Evolutionary conservation across 2,113 vertebrate species (phyloP).

Genomic region (Mystacornis crossleyi): DNA sequence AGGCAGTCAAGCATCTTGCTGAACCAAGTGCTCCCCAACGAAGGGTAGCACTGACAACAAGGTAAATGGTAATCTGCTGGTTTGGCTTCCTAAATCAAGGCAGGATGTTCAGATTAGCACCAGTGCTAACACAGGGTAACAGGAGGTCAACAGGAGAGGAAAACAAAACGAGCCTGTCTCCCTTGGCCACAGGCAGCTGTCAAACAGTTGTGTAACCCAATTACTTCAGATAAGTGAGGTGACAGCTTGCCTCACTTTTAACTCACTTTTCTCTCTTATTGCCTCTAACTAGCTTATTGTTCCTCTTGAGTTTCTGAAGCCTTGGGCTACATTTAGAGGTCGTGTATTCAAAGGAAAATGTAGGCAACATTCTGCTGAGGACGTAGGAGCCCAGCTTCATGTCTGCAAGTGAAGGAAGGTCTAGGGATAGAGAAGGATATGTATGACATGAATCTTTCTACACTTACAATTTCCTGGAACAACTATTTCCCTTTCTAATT

Average conservation of each 20-base stretch:
- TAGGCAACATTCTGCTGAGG: neutral
- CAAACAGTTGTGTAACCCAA: neutral
- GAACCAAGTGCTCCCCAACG: neutral
- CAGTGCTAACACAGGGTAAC: neutral
- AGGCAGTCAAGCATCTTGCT: neutral
- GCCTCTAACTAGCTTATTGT: neutral
- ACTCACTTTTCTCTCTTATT: neutral
- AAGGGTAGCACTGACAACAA: neutral
- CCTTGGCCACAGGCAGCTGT: neutral
- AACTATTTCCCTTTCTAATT: neutral
- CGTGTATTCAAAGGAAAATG: neutral
- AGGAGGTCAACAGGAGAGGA: neutral
- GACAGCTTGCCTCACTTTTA: neutral
- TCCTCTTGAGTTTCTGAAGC: neutral
- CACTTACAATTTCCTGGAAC: neutral
- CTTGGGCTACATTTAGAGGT: neutral
- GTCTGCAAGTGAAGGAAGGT: neutral
- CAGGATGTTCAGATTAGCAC: neutral
- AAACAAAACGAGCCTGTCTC: neutral
- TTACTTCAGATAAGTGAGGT: neutral
- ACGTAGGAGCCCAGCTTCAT: neutral
- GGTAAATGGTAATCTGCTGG: neutral
- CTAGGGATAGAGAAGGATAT: neutral
- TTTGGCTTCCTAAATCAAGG: neutral
- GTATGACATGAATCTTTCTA: neutral